phyloP scores from a whole-genome alignment of 2,113 vertebrate genomes.

The Oncorhynchus kisutch region DNA sequence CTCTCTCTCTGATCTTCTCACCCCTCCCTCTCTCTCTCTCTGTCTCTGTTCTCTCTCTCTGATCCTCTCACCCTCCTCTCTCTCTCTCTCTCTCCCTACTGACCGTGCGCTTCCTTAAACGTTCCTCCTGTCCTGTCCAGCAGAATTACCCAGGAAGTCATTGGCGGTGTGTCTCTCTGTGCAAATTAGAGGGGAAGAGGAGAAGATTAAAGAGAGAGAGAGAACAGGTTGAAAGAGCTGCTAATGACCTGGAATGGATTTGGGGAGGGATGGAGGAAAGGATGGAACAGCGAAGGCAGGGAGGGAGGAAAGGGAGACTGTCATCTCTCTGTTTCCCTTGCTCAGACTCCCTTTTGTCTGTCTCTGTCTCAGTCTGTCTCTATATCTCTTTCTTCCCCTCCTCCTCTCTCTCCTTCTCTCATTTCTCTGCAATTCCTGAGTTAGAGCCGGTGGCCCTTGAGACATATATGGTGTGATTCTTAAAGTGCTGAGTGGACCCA shows the following conservation, averaged over 20 bases:
- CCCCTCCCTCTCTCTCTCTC: background rate
- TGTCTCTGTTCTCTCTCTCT: no score
- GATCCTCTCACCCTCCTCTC: constrained; percentile 41
- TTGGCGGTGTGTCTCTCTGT: constrained; percentile 46
- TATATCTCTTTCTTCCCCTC: background rate
- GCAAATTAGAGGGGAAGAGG: constrained; percentile 65
- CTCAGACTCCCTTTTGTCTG: background rate
- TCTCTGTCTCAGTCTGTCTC: background rate
- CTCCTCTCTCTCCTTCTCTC: background rate
- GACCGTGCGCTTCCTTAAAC: background rate
- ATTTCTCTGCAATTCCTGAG: background rate
- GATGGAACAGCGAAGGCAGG: no score
- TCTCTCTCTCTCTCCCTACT: constrained; percentile 19
- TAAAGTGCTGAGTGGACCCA: background rate
- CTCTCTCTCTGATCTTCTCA: no score
- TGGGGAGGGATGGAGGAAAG: constrained; percentile 9
- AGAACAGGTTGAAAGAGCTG: constrained; percentile 54
- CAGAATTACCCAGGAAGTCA: constrained; percentile 49
- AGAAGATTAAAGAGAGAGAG: constrained; percentile 17
- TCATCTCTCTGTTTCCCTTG: background rate
- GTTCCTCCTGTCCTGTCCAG: constrained; percentile 7
- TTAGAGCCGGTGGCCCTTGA: background rate
- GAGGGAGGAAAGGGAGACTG: background rate
- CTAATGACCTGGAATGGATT: constrained; percentile 37
- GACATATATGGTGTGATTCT: constrained; percentile 11